phyloP scores from a whole-genome alignment of 2,888 invertebrate species.

The Trachelus stipa region DNA sequence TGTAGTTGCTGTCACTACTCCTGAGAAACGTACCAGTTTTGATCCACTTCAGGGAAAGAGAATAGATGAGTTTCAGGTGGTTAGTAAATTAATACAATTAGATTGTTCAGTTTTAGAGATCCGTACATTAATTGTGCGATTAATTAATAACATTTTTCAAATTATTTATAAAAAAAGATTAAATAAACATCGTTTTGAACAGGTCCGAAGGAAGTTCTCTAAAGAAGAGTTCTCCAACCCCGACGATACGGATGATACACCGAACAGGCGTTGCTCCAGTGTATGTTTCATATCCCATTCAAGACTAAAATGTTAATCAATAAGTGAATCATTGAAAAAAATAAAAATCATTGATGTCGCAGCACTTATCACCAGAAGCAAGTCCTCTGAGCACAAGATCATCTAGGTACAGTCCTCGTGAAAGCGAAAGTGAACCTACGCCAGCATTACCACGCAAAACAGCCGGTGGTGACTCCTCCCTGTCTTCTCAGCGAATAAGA shows the following conservation, averaged over 20 bases:
- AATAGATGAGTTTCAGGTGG: slow-evolving; percentile 49
- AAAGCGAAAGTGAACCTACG: slow-evolving; percentile 64
- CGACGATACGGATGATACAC: slow-evolving; percentile 60
- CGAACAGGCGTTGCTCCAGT: slow-evolving; percentile 60
- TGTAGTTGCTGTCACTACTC: slow-evolving; percentile 23
- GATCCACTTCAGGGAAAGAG: slow-evolving; percentile 38
- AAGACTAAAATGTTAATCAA: not conserved
- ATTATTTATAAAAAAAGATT: slow-evolving; percentile 10
- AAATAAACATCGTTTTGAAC: slow-evolving; percentile 9
- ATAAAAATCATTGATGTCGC: slow-evolving; percentile 20
- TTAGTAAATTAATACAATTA: slow-evolving; percentile 10
- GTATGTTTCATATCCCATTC: slow-evolving; percentile 31
- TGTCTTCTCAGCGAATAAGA: slow-evolving; percentile 62
- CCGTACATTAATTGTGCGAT: not conserved
- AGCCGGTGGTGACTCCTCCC: slow-evolving; percentile 54
- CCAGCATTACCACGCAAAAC: slow-evolving; percentile 61
- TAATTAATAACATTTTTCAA: not conserved
- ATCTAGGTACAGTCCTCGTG: slow-evolving; percentile 62
- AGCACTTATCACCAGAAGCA: slow-evolving; percentile 64
- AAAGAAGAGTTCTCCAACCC: slow-evolving; percentile 62
- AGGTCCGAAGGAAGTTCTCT: slow-evolving; percentile 54
- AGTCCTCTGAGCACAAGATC: slow-evolving; percentile 63
- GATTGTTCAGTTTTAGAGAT: not conserved
- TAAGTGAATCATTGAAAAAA: slow-evolving; percentile 1
- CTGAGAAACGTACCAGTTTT: slow-evolving; percentile 33